Evolutionary conservation across 2,113 vertebrate genomes (phyloP).

Genomic region (Aegithalos caudatus): DNA sequence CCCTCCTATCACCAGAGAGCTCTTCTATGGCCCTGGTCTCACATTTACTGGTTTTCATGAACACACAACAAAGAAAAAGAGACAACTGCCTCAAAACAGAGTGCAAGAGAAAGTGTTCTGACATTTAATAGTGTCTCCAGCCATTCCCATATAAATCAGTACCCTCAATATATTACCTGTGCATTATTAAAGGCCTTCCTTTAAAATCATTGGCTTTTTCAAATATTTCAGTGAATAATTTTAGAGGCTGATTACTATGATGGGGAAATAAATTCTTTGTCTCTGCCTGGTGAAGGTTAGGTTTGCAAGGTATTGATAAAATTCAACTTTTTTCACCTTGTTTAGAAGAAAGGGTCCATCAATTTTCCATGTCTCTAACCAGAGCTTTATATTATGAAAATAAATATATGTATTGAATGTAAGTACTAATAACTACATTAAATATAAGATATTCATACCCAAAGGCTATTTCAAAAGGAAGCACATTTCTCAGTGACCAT

Average conservation of each 20-base stretch:
- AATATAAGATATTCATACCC: background rate
- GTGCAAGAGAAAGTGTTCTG: background rate
- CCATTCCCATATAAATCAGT: background rate
- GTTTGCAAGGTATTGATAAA: background rate
- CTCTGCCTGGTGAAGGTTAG: background rate
- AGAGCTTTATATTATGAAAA: background rate
- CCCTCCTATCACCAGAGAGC: background rate
- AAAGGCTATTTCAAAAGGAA: background rate
- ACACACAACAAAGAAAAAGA: background rate
- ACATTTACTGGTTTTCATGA: background rate
- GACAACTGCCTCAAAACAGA: fast-evolving
- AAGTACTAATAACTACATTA: background rate
- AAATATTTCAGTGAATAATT: background rate
- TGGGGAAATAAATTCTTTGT: background rate
- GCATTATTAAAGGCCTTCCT: background rate
- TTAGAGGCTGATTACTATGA: background rate
- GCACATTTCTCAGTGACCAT: background rate
- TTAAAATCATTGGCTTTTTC: background rate
- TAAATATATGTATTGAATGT: background rate
- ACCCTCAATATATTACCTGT: background rate
- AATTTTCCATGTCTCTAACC: background rate
- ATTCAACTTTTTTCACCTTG: background rate
- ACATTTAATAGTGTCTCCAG: background rate
- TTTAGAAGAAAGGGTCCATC: background rate
- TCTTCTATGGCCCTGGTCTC: background rate